Evolutionary conservation across 2,113 vertebrate genomes (phyloP), one percentile per base, ranked within the genome.

Genomic region (Hyperoodon ampullatus): DNA sequence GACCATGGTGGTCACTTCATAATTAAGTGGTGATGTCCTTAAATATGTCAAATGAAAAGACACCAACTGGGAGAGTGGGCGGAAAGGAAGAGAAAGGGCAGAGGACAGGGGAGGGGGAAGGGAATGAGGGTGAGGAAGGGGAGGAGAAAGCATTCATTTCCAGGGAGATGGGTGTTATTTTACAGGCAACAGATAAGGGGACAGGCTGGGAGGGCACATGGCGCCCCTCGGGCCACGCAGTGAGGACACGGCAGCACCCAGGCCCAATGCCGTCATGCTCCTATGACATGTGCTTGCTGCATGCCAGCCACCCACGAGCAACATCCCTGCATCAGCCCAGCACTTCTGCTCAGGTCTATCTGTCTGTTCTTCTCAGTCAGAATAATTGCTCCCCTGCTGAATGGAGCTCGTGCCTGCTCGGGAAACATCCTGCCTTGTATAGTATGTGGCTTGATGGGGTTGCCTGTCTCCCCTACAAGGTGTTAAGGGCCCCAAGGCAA

Each of bases 181-280:
- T 2, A 7, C 53, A 15, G 53, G 53, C 75, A 42, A 74, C n/a
- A 85, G 70, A 53, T 5, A 74, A 28, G 15, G 21, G 24, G 55
- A n/a, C 68, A 63, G 80, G 66, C 53, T n/a, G 39, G 23, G 30
- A 35, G 66, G 90, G 14, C 78, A 50, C 7, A 10, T 0, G 35
- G n/a, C 0, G 3, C 15, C 44, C 11, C 19, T 42, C 0, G 0
- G 5, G 35, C 26, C 63, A 58, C 8, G 6, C n/a, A 5, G 47
- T 18, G 11, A 33, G 12, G 72, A 16, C 0, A 2, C 2, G n/a
- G 30, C 39, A 14, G 53, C 0, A 0, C 47, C 61, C 26, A 24
- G 61, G n/a, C n/a, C 75, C 44, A 53, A 6, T 0, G 6, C 47
- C 0, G 0, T 6, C 39, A 35, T 11, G 4, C 23, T 14, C 16